These are phyloP conservation scores for Nesoenas mayeri DNA, from an alignment of 2,113 vertebrate species.

Conservation along the genomic window DNA sequence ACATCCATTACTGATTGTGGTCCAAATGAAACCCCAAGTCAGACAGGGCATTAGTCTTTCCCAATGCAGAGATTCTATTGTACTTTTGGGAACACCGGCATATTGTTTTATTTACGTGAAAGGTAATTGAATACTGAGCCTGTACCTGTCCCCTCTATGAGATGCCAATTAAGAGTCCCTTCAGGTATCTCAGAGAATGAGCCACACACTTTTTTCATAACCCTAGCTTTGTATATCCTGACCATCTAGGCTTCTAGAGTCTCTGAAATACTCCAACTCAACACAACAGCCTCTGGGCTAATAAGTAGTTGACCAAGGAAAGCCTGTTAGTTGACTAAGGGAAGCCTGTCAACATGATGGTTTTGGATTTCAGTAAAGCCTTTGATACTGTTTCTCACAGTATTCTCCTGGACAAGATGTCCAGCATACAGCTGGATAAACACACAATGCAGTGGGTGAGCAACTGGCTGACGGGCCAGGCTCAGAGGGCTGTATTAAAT, in stretches of 20 bases:
- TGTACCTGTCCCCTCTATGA: neutral
- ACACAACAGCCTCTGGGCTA: neutral
- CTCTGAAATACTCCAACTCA: neutral
- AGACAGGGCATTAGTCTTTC: rapidly evolving
- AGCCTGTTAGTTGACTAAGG: too few relatives aligned
- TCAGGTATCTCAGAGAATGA: neutral
- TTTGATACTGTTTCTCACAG: too few relatives aligned
- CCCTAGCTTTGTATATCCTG: neutral
- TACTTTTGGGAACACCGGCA: rapidly evolving
- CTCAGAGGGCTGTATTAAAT: too few relatives aligned
- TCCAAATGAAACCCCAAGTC: neutral
- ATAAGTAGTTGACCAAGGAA: neutral
- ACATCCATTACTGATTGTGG: rapidly evolving
- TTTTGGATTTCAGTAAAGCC: too few relatives aligned
- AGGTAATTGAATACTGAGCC: neutral
- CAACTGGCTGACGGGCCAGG: too few relatives aligned
- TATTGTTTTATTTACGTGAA: neutral
- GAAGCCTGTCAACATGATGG: too few relatives aligned
- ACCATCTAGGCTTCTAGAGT: neutral
- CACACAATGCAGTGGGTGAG: too few relatives aligned
- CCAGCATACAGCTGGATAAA: too few relatives aligned
- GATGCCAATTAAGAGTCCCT: neutral
- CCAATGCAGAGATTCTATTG: rapidly evolving
- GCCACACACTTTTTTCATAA: neutral
- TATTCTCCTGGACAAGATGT: too few relatives aligned